Percentiles rank a stretch among this genome's conserved stretches.
Evolutionary conservation across 2,888 invertebrate species (phyloP).

Genomic region (Thereva unica): DNA sequence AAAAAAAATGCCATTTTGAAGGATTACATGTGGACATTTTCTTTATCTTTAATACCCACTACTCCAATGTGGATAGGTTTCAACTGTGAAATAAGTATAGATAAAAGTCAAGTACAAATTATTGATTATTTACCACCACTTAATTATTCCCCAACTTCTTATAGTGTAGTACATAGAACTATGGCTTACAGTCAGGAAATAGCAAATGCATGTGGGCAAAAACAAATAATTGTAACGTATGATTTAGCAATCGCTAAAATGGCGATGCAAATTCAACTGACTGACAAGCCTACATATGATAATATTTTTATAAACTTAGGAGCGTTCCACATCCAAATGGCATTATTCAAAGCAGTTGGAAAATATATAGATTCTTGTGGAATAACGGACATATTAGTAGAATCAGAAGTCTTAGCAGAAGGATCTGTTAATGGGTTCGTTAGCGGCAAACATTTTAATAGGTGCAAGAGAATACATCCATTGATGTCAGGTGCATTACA

Average conservation of each 20-base stretch:
- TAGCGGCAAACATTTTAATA: too few species aligned
- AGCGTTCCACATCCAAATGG: constrained; percentile 48
- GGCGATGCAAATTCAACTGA: constrained; percentile 46
- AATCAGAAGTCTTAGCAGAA: too few species aligned
- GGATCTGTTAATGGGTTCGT: too few species aligned
- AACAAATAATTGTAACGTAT: constrained; percentile 46
- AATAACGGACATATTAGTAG: too few species aligned
- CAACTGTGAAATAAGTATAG: constrained; percentile 45
- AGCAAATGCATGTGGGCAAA: constrained; percentile 44
- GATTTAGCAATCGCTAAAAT: constrained; percentile 49
- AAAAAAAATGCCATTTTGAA: too few species aligned
- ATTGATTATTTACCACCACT: constrained; percentile 49
- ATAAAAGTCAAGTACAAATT: constrained; percentile 45
- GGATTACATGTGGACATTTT: too few species aligned
- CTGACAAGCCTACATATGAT: constrained; percentile 47
- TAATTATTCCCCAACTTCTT: constrained; percentile 42
- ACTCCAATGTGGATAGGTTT: constrained; percentile 49
- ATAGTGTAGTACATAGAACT: constrained; percentile 45
- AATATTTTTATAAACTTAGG: constrained; percentile 52
- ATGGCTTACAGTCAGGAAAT: constrained; percentile 44
- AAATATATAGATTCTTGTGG: constrained; percentile 48
- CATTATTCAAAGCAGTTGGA: constrained; percentile 48
- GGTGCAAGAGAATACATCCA: too few species aligned
- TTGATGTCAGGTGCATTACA: too few species aligned
- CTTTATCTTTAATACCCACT: constrained; percentile 33